Base-by-base conservation (phyloP, 2,113 vertebrate genomes). In the Takifugu flavidus region DNA sequence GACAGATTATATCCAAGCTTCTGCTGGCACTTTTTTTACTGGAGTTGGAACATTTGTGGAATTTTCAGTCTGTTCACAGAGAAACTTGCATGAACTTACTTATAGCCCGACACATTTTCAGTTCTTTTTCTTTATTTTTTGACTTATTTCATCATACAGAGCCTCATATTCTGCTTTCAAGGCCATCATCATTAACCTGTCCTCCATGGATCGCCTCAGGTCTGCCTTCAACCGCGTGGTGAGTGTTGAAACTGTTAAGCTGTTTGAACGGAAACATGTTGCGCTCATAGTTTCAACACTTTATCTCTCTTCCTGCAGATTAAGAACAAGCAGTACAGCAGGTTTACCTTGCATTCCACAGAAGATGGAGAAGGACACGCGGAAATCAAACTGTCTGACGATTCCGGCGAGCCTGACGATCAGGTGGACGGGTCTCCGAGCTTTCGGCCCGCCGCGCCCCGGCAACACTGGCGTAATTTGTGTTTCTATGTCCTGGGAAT, bases 311-410 rank as follows among this genome's bases (percentile, higher is more conserved):
- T 4, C 25, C 43, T 62, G 5, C 75, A 97, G 95, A 89, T 94
- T 7, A 86, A 90, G 29, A 89, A 90, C 0, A 90, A 93, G 52
- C 91, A 90, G 0, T 98, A 98, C 60, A 95, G 93, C 0, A 90
- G 93, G 55, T 98, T 98, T 80, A 94, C 92, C 47, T 80, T 93
- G 59, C 94, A 92, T 43, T 91, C 93, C 11, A 86, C 63, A 0
- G 94, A 94, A 13, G 92, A 92, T 1, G 91, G 93, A 45, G 90
- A 82, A 53, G 90, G 87, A 53, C 93, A 92, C 0, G 91, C 94
- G 5, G 95, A 96, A 80, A 93, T 98, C 88, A 96, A 95, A 20
- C 81, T 95, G 26, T 91, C 93, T 0, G 95, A 94, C 3, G 94
- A 94, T 78, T 89, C 49, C 86, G 68, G 63, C 49, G 75, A 89